phyloP scores from a whole-genome alignment of 2,888 invertebrate genomes.

The Ceriagrion tenellum region DNA sequence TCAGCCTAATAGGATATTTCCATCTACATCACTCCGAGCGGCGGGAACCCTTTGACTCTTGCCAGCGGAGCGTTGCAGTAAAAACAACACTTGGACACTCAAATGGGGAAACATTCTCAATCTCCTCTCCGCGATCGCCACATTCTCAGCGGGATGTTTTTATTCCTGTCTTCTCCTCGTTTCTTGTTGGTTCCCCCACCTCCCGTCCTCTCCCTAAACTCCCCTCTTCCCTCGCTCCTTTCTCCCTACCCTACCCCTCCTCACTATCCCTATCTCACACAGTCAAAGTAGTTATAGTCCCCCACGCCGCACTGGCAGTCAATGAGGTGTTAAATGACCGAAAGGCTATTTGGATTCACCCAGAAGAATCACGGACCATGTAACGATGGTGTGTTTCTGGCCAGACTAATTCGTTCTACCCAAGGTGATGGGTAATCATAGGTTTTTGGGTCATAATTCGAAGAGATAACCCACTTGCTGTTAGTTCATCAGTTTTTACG shows the following conservation, averaged over 20 bases:
- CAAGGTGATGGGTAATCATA: background rate
- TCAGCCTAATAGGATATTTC: background rate
- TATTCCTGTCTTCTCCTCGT: conserved; percentile 41
- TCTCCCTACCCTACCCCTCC: background rate
- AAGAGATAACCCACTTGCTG: too few species aligned
- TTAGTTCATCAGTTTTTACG: too few species aligned
- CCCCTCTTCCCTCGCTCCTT: background rate
- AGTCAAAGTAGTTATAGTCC: background rate
- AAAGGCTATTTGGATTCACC: conserved; percentile 10
- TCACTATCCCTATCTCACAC: background rate
- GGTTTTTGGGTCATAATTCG: too few species aligned
- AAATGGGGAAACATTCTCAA: conserved; percentile 51
- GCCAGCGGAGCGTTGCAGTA: conserved; percentile 17
- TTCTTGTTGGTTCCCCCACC: background rate
- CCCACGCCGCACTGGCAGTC: conserved; percentile 32
- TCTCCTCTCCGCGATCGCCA: conserved; percentile 41
- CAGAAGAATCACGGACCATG: conserved; percentile 40
- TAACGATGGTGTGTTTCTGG: conserved; percentile 9
- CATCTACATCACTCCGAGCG: background rate
- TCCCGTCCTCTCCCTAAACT: background rate
- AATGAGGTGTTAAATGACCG: conserved; percentile 62
- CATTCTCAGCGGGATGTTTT: conserved; percentile 54
- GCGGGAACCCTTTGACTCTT: background rate
- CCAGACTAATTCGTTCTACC: background rate
- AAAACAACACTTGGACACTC: conserved; percentile 38